Evolutionary conservation across 2,888 invertebrate genomes (phyloP).

Genomic region (Theretra japonica): DNA sequence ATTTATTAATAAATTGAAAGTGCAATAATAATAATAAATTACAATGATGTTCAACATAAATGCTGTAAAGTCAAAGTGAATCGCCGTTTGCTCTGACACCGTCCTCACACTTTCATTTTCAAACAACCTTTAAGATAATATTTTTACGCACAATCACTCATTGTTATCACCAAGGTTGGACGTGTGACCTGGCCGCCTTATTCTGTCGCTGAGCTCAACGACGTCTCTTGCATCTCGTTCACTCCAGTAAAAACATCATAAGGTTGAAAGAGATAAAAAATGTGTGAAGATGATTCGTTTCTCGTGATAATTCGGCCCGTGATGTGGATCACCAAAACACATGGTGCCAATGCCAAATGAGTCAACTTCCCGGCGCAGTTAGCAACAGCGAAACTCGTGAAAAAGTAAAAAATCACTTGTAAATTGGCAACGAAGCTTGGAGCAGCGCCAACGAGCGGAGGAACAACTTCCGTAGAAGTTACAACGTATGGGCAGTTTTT

Average conservation of each 20-base stretch:
- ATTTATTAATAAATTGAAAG: not conserved
- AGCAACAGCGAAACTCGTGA: conserved; percentile 38
- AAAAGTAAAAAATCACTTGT: conserved; percentile 34
- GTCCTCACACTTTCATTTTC: conserved; percentile 20
- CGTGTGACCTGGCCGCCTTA: conserved; percentile 7
- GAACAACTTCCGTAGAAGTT: conserved; percentile 33
- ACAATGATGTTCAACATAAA: not conserved
- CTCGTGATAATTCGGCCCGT: not conserved
- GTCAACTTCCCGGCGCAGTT: conserved; percentile 36
- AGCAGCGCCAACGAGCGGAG: conserved; percentile 7
- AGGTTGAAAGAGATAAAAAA: not conserved
- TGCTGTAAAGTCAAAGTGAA: not conserved
- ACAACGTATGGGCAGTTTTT: not conserved
- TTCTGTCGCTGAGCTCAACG: not conserved
- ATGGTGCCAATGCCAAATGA: conserved; percentile 37
- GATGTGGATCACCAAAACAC: conserved; percentile 31
- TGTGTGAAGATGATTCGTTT: not conserved
- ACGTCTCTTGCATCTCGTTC: not conserved
- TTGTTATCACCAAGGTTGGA: conserved; percentile 21
- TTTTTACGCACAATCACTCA: conserved; percentile 13
- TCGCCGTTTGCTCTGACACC: conserved; percentile 3
- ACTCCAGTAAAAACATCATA: not conserved
- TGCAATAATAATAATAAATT: not conserved
- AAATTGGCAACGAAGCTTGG: conserved; percentile 27
- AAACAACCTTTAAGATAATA: conserved; percentile 14